Evolutionary conservation across 2,797 vertebrate genomes (phyloP).

Genomic region (Sebastes jordani): DNA sequence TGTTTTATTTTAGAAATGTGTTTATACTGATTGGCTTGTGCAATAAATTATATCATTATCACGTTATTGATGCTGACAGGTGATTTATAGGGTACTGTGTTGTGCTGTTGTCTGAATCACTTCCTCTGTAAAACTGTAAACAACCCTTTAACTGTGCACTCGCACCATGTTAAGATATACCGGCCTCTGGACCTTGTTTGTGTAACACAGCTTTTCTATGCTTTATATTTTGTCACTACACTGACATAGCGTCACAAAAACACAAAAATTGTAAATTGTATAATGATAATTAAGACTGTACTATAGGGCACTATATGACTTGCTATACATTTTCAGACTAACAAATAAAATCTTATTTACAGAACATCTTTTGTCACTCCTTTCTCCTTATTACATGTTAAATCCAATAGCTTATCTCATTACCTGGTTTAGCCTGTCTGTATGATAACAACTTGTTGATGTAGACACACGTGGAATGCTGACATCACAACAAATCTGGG

Average conservation of each 20-base stretch:
- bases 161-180: constrained; percentile 80
- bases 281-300: constrained; percentile 86
- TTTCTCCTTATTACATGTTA: constrained; percentile 11
- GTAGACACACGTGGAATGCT: constrained; percentile 3
- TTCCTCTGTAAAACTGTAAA: constrained; percentile 78
- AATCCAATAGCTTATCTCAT: constrained; percentile 11
- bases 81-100: constrained; percentile 72
- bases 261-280: constrained; percentile 91
- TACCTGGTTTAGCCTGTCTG: not conserved
- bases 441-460: constrained; percentile 14
- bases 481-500: constrained; percentile 12
- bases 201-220: constrained; percentile 90
- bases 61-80: constrained; percentile 68
- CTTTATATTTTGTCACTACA: constrained; percentile 87
- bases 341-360: constrained; percentile 95
- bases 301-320: constrained; percentile 85
- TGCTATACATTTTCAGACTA: constrained; percentile 87
- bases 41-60: constrained; percentile 87
- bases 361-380: constrained; percentile 69
- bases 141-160: constrained; percentile 76
- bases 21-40: constrained; percentile 85
- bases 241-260: constrained; percentile 73
- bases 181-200: constrained; percentile 84
- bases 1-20: constrained; percentile 61
- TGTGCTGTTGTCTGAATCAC: constrained; percentile 74